phyloP scores from a whole-genome alignment of 2,888 invertebrate species.

The Amorpha juglandis region DNA sequence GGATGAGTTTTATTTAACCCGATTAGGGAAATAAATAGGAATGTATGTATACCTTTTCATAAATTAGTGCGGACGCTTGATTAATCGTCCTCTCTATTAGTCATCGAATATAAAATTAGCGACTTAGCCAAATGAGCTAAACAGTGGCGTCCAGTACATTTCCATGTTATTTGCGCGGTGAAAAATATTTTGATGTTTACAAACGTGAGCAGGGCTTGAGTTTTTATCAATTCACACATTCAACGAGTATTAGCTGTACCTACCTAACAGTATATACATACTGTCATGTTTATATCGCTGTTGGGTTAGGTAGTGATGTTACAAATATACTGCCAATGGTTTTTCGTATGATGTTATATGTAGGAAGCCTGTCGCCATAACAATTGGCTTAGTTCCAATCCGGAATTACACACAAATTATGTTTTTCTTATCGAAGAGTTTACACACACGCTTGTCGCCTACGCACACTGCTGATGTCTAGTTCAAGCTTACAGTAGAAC shows the following conservation, averaged over 20 bases:
- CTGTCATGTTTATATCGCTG: too few species aligned
- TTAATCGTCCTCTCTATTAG: neutral
- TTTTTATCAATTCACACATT: neutral
- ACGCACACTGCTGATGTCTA: neutral
- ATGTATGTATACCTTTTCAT: neutral
- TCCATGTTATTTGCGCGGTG: neutral
- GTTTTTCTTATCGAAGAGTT: neutral
- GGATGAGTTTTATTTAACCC: neutral
- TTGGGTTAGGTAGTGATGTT: too few species aligned
- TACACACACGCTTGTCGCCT: neutral
- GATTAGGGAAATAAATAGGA: neutral
- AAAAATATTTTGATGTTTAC: constrained; percentile 2
- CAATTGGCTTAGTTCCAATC: neutral
- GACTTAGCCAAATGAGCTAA: neutral
- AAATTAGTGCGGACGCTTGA: neutral
- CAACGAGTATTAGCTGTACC: too few species aligned
- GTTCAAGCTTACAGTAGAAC: neutral
- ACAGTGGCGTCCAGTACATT: neutral
- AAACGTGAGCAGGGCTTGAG: neutral
- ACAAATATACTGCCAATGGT: neutral
- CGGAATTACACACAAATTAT: neutral
- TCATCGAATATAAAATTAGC: constrained; percentile 5
- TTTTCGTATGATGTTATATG: neutral
- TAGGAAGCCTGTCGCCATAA: neutral
- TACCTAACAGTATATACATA: too few species aligned